Evolutionary conservation across 2,888 invertebrate species (phyloP), one percentile per base, ranked within the genome.

Genomic region (Leptinotarsa juncta): DNA sequence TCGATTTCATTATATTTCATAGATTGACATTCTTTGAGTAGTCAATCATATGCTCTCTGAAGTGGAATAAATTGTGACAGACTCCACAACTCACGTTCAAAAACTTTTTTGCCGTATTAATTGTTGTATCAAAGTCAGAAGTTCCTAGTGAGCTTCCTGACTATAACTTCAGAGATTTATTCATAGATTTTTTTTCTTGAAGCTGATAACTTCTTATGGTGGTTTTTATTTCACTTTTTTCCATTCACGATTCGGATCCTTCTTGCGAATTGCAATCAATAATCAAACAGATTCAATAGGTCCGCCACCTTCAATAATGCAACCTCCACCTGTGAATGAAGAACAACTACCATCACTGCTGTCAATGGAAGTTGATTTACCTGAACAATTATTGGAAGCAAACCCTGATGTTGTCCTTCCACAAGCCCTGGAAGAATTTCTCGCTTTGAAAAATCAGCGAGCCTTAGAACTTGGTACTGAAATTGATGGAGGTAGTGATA

Each of bases 371-470:
- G 91, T 93, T 77, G 92, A 92, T 78, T 92, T 92, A 42, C 93
- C 93, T 14, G 91, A 91, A 71, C 92, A 92, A 79, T 89, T 91
- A 71, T 89, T 91, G 60, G 87, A 88, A 68, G 86, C 87, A 73
- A 90, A 89, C 80, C 88, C 88, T 12, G 92, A 92, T 70, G 86
- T 87, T 10, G 91, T 94, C 71, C 88, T 97, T 53, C 97, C 97
- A 0, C 95, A 95, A 83, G 97, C 95, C 14, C 87, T 97, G 65
- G 97, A 97, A 87, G 96, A 97, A 86, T 96, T 96, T 14, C 89
- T 97, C 1, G 97, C 96, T 14, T 92, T 96, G 72, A 80, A 80
- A 74, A 78, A 94, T 82, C 95, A 95, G 82, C 90, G 97, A 77
- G 96, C 95, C 4, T 94, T 95, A 79, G 95, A 96, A 84, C 90